These are phyloP conservation scores for Phrynocephalus forsythii DNA, from an alignment of 2,797 vertebrate species.

Conservation along the genomic window DNA sequence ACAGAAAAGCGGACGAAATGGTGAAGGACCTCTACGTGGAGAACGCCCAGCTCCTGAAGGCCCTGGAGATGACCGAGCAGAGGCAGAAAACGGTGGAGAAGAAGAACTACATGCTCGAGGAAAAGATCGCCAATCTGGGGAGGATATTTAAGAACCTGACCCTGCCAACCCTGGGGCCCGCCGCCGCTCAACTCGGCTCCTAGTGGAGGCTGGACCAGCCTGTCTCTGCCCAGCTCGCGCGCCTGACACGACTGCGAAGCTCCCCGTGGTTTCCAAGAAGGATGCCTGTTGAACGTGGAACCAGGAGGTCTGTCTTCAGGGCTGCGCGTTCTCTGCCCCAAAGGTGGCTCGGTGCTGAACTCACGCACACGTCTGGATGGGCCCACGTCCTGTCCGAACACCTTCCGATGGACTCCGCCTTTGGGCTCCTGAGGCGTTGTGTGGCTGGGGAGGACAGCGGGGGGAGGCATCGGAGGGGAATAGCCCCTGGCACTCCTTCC, in stretches of 20 bases:
- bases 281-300: slow-evolving; percentile 45
- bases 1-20: slow-evolving; percentile 85
- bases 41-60: slow-evolving; percentile 89
- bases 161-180: slow-evolving; percentile 75
- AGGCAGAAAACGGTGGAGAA: slow-evolving; percentile 88
- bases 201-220: slow-evolving; percentile 61
- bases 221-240: slow-evolving; percentile 27
- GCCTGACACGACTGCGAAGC: slow-evolving; percentile 69
- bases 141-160: slow-evolving; percentile 89
- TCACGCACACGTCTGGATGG: too few species aligned
- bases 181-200: slow-evolving; percentile 65
- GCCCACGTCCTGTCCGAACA: background rate
- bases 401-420: background rate
- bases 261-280: slow-evolving; percentile 54
- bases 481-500: too few species aligned
- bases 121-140: slow-evolving; percentile 93
- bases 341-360: background rate
- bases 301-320: background rate
- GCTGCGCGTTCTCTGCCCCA: background rate
- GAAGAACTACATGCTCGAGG: slow-evolving; percentile 93
- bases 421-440: too few species aligned
- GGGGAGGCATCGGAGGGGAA: background rate
- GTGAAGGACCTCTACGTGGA: slow-evolving; percentile 92
- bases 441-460: background rate
- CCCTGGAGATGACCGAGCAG: slow-evolving; percentile 89